These are phyloP conservation scores for Rhagonycha fulva DNA, from an alignment of 2,888 invertebrate species.

Conservation along the genomic window DNA sequence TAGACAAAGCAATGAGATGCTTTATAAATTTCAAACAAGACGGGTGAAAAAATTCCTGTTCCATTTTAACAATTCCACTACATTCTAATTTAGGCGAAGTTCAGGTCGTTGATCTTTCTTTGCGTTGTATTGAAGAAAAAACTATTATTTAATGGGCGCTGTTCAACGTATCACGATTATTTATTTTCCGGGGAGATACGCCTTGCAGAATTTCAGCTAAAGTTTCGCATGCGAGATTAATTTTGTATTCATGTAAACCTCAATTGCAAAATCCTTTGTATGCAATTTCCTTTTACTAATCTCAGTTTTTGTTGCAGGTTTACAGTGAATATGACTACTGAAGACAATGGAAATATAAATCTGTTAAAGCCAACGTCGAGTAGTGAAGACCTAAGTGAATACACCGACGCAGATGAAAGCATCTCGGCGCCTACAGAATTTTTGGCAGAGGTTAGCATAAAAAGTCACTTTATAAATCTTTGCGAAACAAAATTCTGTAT, in stretches of 20 bases:
- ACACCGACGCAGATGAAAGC: conserved; percentile 72
- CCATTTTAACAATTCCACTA: neutral
- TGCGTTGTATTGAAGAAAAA: neutral
- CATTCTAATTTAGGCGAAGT: neutral
- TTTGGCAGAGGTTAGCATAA: conserved; percentile 67
- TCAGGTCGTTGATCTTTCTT: neutral
- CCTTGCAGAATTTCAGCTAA: neutral
- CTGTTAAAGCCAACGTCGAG: conserved; percentile 55
- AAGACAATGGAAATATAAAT: conserved; percentile 54
- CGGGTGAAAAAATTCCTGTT: neutral
- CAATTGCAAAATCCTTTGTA: neutral
- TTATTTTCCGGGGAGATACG: no score
- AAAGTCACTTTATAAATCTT: neutral
- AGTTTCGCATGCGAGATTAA: neutral
- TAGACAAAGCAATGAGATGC: neutral
- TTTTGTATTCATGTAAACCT: neutral
- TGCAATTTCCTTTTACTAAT: neutral
- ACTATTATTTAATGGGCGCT: neutral
- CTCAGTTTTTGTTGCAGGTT: neutral
- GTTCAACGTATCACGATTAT: no score
- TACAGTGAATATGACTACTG: conserved; percentile 45
- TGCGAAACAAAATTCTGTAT: neutral
- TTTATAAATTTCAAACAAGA: neutral
- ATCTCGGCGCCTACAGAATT: conserved; percentile 78
- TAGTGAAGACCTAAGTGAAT: conserved; percentile 71